phyloP scores from a whole-genome alignment of 1,140 invertebrate species.

The Anastrepha obliqua region DNA sequence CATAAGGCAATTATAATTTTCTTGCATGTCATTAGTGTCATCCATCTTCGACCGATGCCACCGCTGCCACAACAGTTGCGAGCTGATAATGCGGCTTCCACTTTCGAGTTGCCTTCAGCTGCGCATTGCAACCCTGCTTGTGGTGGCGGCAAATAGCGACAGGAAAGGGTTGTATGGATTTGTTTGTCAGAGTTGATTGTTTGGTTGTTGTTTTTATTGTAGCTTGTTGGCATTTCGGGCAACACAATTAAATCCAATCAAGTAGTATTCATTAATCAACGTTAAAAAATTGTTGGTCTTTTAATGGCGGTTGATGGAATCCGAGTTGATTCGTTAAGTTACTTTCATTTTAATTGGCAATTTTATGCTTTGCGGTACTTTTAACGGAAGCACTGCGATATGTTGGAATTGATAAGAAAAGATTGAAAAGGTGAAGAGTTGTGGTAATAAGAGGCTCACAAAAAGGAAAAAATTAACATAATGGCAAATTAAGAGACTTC shows the following conservation, averaged over 20 bases:
- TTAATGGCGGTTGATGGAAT: conserved; percentile 40
- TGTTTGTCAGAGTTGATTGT: conserved; percentile 44
- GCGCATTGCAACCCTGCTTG: conserved; percentile 38
- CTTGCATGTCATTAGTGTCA: conserved; percentile 55
- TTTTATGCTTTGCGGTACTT: conserved; percentile 50
- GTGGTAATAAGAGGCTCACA: not conserved
- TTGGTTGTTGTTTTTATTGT: conserved; percentile 6
- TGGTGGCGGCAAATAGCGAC: not conserved
- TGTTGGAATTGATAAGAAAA: conserved; percentile 37
- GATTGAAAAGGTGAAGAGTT: conserved; percentile 40
- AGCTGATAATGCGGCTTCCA: conserved; percentile 41
- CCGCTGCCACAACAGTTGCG: conserved; percentile 7
- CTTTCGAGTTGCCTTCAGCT: not conserved
- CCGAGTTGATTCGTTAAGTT: conserved; percentile 35
- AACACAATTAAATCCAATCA: conserved; percentile 54
- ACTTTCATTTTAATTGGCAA: conserved; percentile 53
- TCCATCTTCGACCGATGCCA: conserved; percentile 34
- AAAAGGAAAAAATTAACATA: not conserved
- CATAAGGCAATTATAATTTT: conserved; percentile 53
- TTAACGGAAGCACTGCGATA: not conserved
- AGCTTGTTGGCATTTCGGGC: conserved; percentile 37
- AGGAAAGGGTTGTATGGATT: conserved; percentile 42
- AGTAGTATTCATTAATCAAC: conserved; percentile 53
- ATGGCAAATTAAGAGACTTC: not conserved
- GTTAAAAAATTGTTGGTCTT: conserved; percentile 33